Conservation (phyloP, 2,888 invertebrate genomes). For the Troides helena region DNA sequence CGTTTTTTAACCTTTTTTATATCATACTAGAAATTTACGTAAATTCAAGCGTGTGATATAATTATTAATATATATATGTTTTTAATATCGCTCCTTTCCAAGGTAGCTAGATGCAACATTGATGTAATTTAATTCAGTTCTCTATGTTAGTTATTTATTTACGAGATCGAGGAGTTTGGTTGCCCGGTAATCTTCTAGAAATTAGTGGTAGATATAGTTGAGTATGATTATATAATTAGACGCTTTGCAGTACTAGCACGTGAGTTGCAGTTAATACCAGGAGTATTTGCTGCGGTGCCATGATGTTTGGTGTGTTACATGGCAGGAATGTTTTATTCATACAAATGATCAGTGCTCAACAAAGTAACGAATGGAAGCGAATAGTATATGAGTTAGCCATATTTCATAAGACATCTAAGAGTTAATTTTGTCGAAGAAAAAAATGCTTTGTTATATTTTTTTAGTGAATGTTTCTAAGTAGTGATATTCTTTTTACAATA, state of each 20-base stretch:
- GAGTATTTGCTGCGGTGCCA: conserved; percentile 32
- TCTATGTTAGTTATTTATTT: conserved; percentile 70
- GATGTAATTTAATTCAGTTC: conserved; percentile 56
- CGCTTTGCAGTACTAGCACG: conserved; percentile 65
- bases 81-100: conserved; percentile 60
- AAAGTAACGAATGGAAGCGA: background rate
- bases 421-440: background rate
- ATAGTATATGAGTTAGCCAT: background rate
- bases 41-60: conserved; percentile 76
- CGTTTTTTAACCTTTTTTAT: conserved; percentile 46
- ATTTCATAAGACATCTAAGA: background rate
- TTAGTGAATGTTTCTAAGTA: too few species aligned
- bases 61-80: conserved; percentile 47
- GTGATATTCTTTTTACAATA: too few species aligned
- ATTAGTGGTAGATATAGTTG: conserved; percentile 59
- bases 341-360: conserved; percentile 1
- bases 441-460: background rate
- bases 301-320: conserved; percentile 24
- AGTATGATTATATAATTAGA: conserved; percentile 63
- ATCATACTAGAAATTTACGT: conserved; percentile 56
- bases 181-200: conserved; percentile 65
- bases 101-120: conserved; percentile 70
- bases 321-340: conserved; percentile 4
- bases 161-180: conserved; percentile 62
- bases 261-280: conserved; percentile 39